Evolutionary conservation across 1,140 invertebrate species (phyloP), one percentile per base, ranked within the genome.

Genomic region (Harpegnathos saltator): DNA sequence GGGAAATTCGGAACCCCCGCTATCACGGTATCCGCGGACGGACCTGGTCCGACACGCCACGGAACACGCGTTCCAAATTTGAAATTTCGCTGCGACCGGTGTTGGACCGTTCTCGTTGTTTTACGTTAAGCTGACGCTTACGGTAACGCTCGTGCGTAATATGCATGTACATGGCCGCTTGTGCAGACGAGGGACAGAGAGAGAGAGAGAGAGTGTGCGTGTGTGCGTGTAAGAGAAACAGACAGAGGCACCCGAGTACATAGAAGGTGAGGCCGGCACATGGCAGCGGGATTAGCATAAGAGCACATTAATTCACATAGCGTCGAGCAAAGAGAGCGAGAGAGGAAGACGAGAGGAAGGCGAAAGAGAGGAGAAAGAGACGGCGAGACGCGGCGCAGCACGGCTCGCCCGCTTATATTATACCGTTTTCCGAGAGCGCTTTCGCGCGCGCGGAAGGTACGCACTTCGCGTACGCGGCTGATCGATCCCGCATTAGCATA

Each of bases 271-370:
- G 52, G 66, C 22, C 52, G 24, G 29, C 52, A 68, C 73, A 56
- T 75, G 58, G 38, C 50, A 56, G 24, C 1, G 52, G 48, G 62
- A 83, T 83, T 83, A 83, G 73, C 72, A 83, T 83, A 83, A 59
- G 62, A 83, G 73, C 81, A 77, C 52, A 83, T 83, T 83, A 83
- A 83, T 83, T 83, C 65, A 83, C 66, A 77, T 38, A 77, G 63
- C 59, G 52, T 17, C 24, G 59, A 33, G 19, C 15, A 15, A 56
- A 33, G 71, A 48, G 54, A 44, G 58, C 26, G 33, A 58, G 61
- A 63, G 29, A 38, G 29, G n/a, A 7, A 63, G 29, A 38, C 14
- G 29, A 15, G 29, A 3, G 29, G 59, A 68, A 63, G 17, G 15
- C 12, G 50, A 33, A 19, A 19, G 15, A 5, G 7, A 5, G 17